Evolutionary conservation across 2,888 invertebrate genomes (phyloP), one percentile per base, ranked within the genome.

Genomic region (Nysson spinosus): DNA sequence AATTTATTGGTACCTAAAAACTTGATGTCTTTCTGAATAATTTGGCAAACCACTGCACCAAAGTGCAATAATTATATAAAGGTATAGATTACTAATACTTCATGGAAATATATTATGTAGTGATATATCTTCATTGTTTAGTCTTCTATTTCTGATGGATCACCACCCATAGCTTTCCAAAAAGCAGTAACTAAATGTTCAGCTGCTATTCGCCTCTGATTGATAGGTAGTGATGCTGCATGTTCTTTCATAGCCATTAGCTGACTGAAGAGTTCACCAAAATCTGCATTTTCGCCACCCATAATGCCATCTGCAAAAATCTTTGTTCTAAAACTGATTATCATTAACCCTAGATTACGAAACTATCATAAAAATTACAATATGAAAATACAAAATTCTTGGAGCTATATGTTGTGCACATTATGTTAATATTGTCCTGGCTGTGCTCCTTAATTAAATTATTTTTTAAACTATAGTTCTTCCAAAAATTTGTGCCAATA

Each of bases 121-220:
- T 5, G 7, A 32, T 26, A 22, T 19, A 7, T 14, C 16, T 19
- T 9, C 12, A 4, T n/a, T 26, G 35, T 65, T 65, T 64, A 80
- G 81, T 89, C 90, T 55, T 88, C 88, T 64, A 93, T 88, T 87
- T 94, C 93, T 69, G 92, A 91, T 63, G 91, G 91, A 83, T 92
- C 92, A 12, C 93, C 93, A 12, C 93, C 93, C 79, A 94, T 92
- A 0, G 93, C 92, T 79, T 90, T 90, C 93, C 93, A 94, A 84
- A 94, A 94, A 11, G 92, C 91, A 63, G 92, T 89, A 0, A 93
- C 93, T 82, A 93, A 90, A 86, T 93, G 90, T 85, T 94, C 93
- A 3, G 94, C 94, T 81, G 91, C 92, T 46, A 89, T 89, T 81
- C 91, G 91, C 65, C 93, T 88, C 79, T 93, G 90, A 62, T 89